Conservation (phyloP, 2,888 invertebrate species). For the Helicoverpa assulta region DNA sequence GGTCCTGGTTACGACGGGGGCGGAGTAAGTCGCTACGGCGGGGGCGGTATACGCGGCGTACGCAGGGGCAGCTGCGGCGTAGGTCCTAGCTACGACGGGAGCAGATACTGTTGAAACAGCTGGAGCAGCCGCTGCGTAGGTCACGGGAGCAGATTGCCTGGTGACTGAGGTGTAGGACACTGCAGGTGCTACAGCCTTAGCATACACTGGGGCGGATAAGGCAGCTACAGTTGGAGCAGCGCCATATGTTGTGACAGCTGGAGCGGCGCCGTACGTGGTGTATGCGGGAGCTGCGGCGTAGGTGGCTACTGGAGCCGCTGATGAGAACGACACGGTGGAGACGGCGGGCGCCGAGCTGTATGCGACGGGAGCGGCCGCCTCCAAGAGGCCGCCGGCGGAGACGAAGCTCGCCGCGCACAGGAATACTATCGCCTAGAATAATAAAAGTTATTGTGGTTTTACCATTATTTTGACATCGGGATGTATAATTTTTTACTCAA, state of each 20-base stretch:
- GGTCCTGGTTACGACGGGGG: constrained; percentile 70
- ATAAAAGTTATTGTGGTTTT: neutral
- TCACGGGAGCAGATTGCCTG: constrained; percentile 65
- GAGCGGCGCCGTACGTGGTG: constrained; percentile 69
- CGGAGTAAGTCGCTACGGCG: constrained; percentile 29
- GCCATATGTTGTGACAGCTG: constrained; percentile 67
- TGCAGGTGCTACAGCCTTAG: constrained; percentile 61
- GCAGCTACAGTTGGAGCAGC: constrained; percentile 82
- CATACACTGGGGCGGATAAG: constrained; percentile 71
- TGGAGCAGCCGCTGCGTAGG: constrained; percentile 74
- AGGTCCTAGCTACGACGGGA: constrained; percentile 75
- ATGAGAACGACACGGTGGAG: constrained; percentile 61
- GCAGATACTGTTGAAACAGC: constrained; percentile 75
- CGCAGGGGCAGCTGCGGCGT: constrained; percentile 76
- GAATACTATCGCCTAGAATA: constrained; percentile 86
- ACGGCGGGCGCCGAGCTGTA: constrained; percentile 80
- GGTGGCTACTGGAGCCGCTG: constrained; percentile 55
- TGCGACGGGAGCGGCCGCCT: constrained; percentile 76
- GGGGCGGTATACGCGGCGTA: constrained; percentile 60
- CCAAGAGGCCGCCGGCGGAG: constrained; percentile 90
- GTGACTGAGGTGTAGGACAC: constrained; percentile 69
- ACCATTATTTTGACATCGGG: too few species aligned
- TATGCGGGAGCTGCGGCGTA: constrained; percentile 22
- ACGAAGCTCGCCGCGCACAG: constrained; percentile 90
- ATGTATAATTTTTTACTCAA: too few species aligned